Evolutionary conservation across 2,888 invertebrate species (phyloP).

Genomic region (Tetropium fuscum): DNA sequence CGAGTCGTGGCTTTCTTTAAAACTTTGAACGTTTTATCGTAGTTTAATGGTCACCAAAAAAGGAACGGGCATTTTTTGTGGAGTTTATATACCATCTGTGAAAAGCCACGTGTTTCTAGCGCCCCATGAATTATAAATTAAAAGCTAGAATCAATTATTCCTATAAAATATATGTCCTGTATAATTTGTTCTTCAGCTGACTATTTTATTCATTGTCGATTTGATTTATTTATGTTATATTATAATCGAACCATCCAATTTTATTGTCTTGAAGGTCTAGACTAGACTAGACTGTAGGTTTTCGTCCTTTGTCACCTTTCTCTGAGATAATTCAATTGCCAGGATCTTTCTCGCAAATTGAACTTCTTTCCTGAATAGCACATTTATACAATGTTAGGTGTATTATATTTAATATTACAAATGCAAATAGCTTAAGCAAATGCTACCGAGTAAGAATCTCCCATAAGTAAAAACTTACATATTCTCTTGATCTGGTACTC

Average conservation of each 20-base stretch:
- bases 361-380: slow-evolving; percentile 1
- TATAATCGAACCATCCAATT: neutral
- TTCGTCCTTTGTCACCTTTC: slow-evolving; percentile 9
- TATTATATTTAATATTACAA: slow-evolving; percentile 3
- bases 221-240: neutral
- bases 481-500: too few relatives aligned
- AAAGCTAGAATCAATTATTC: slow-evolving; percentile 1
- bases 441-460: too few relatives aligned
- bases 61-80: slow-evolving; percentile 37
- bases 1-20: slow-evolving; percentile 46
- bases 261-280: too few relatives aligned
- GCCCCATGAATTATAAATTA: slow-evolving; percentile 11
- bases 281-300: neutral
- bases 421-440: neutral
- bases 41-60: slow-evolving; percentile 46
- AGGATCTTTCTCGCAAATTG: neutral
- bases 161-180: neutral
- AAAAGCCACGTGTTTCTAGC: slow-evolving; percentile 25
- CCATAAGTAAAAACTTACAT: too few relatives aligned
- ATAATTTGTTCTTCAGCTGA: too few relatives aligned
- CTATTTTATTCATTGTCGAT: neutral
- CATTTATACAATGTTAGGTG: neutral
- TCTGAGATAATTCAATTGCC: slow-evolving; percentile 7
- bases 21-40: slow-evolving; percentile 50
- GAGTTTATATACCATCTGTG: slow-evolving; percentile 35